Evolutionary conservation across 2,888 invertebrate genomes (phyloP).

Genomic region (Hyposoter dolosus): DNA sequence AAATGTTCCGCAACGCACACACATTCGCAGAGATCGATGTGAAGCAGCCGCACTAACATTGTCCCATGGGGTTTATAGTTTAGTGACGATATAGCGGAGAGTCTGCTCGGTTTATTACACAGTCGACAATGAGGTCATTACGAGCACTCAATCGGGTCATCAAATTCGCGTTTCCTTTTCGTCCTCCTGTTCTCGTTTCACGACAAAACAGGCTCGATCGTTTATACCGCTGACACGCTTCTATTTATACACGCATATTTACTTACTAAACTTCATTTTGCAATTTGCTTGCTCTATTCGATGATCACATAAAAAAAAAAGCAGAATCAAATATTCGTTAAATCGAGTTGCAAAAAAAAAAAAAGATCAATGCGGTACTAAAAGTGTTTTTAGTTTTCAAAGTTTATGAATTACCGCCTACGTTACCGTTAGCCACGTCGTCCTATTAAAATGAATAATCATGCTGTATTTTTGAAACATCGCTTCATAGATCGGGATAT

Average conservation of each 20-base stretch:
- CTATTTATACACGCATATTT: conserved; percentile 21
- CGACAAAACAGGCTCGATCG: conserved; percentile 50
- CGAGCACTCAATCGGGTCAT: conserved; percentile 62
- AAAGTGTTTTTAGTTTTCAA: too few relatives aligned
- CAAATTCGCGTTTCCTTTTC: conserved; percentile 58
- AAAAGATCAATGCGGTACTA: background rate
- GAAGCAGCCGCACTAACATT: conserved; percentile 9
- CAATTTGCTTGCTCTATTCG: background rate
- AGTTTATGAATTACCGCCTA: too few relatives aligned
- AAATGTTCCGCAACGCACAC: conserved; percentile 57
- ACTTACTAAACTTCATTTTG: background rate
- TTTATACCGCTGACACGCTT: conserved; percentile 41
- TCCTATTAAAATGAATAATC: too few relatives aligned
- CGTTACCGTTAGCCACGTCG: too few relatives aligned
- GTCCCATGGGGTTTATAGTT: conserved; percentile 47
- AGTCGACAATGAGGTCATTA: conserved; percentile 66
- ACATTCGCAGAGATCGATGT: conserved; percentile 15
- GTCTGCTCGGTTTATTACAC: conserved; percentile 60
- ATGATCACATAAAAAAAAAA: background rate
- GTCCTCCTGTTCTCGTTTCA: conserved; percentile 26
- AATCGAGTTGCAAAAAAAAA: background rate
- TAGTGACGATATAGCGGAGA: conserved; percentile 4
- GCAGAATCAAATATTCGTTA: background rate
- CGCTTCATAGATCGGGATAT: too few relatives aligned
- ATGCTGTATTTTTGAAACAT: too few relatives aligned